Percentiles rank a stretch among this genome's conserved stretches.
These are phyloP conservation scores for Himalopsyche kuldschensis DNA, from an alignment of 2,888 invertebrate genomes.

Conservation along the genomic window DNA sequence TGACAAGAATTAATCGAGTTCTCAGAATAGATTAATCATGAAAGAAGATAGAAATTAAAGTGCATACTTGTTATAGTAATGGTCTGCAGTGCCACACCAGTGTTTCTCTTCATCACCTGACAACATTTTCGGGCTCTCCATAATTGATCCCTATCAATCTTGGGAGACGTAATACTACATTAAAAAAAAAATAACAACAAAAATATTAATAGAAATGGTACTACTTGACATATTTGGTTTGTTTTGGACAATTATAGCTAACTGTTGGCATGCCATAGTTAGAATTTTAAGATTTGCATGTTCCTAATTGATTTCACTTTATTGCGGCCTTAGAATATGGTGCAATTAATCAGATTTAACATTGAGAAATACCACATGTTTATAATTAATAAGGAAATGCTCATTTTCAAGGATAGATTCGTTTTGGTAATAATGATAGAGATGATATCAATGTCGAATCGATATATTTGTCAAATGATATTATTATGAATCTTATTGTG, in stretches of 20 bases:
- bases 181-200: neutral
- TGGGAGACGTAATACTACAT: neutral
- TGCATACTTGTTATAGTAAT: conserved; percentile 4
- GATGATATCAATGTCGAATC: neutral
- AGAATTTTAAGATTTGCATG: neutral
- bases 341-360: neutral
- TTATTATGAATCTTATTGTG: neutral
- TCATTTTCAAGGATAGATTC: neutral
- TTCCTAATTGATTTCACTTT: neutral
- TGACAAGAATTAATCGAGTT: no score
- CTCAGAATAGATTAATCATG: no score
- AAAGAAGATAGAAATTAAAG: neutral
- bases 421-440: neutral
- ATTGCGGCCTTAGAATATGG: neutral
- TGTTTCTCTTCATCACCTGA: neutral
- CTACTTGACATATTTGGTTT: no score
- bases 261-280: neutral
- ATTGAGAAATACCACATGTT: neutral
- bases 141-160: neutral
- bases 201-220: neutral
- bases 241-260: neutral
- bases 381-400: neutral
- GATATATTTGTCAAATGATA: neutral
- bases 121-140: conserved; percentile 10
- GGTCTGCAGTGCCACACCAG: neutral